A percentile compares a stretch with the other conserved stretches of the same genome.
These are phyloP conservation scores for Sericinus montela DNA, from an alignment of 2,888 invertebrate species.

Conservation along the genomic window DNA sequence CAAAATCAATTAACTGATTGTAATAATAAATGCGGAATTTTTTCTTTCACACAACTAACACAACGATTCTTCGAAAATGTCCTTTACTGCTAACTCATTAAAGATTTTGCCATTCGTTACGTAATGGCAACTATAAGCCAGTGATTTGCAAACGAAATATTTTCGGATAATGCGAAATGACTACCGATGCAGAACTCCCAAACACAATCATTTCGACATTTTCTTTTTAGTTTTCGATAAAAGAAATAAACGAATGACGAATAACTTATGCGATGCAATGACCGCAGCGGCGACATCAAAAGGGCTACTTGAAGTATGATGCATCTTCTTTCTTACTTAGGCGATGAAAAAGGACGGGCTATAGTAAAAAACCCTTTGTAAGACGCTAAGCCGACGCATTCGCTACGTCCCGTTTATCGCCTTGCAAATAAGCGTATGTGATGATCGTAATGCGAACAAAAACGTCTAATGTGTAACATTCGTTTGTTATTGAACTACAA, in stretches of 20 bases:
- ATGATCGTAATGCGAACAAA: conserved; percentile 29
- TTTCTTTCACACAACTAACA: conserved; percentile 14
- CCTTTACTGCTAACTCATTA: conserved; percentile 16
- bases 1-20: conserved; percentile 69
- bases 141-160: conserved; percentile 45
- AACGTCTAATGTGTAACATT: conserved; percentile 32
- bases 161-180: conserved; percentile 66
- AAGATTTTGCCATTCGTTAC: conserved; percentile 11
- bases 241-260: conserved; percentile 41
- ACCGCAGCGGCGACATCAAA: conserved; percentile 69
- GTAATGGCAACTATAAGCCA: conserved; percentile 22
- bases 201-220: conserved; percentile 41
- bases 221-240: conserved; percentile 71
- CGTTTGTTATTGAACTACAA: not conserved
- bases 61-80: conserved; percentile 18
- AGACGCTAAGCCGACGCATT: conserved; percentile 42
- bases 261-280: conserved; percentile 61
- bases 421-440: conserved; percentile 39
- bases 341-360: conserved; percentile 26
- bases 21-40: conserved; percentile 42
- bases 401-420: conserved; percentile 29
- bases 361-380: conserved; percentile 58
- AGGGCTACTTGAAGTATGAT: conserved; percentile 50
- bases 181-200: conserved; percentile 57
- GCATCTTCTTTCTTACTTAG: conserved; percentile 34